Evolutionary conservation across 2,888 invertebrate genomes (phyloP).

Genomic region (Ophraella communa): DNA sequence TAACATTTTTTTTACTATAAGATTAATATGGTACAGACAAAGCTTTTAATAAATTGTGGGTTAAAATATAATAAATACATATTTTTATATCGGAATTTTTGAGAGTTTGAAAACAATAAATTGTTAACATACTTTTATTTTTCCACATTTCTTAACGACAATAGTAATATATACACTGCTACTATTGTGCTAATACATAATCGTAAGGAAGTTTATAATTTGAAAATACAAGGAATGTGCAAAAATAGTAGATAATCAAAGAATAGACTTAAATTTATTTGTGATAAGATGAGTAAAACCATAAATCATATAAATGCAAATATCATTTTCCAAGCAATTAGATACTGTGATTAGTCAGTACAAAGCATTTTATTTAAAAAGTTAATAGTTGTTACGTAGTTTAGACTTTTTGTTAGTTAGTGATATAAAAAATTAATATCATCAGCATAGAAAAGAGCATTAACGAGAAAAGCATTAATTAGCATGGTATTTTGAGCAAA

Average conservation of each 20-base stretch:
- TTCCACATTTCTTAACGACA: background rate
- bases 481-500: constrained; percentile 9
- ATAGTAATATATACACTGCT: background rate
- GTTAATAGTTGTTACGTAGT: background rate
- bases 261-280: background rate
- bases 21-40: too few relatives aligned
- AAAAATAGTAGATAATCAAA: background rate
- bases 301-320: background rate
- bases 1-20: too few relatives aligned
- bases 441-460: constrained; percentile 1
- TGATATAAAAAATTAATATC: background rate
- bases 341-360: background rate
- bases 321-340: background rate
- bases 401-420: background rate
- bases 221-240: background rate
- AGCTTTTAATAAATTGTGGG: too few relatives aligned
- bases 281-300: background rate
- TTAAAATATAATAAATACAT: background rate
- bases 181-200: background rate
- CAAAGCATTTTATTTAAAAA: background rate
- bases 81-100: background rate
- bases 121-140: background rate
- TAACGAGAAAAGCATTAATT: background rate
- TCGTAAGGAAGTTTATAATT: background rate
- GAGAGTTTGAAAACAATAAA: background rate